Base-by-base conservation (phyloP, 2,113 vertebrate species). In the Eonycteris spelaea region DNA sequence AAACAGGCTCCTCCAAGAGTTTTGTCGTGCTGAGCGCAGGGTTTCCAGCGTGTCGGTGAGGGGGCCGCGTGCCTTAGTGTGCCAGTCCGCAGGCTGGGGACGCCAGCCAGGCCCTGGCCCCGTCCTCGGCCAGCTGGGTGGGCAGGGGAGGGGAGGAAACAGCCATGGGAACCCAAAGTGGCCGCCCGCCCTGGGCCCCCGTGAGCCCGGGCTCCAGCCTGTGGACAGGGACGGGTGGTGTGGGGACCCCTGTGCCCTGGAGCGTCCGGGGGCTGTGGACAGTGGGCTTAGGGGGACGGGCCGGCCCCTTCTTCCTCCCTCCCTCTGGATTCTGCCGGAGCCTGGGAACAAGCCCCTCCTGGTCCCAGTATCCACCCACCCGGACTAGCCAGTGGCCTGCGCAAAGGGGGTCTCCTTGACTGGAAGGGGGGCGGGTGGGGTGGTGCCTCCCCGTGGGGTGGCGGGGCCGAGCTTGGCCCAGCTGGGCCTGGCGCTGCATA, bases 361-460 rank as follows among this genome's bases (percentile, higher is more conserved):
- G 18, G 1, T 30, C 48, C 40, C 14, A 15, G 3, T 10, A 0
- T 2, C 24, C 28, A 8, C 55, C 24, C 8, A 3, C 35, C 8
- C 33, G 16, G 14, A 14, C n/a, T 40, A 38, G 65, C 43, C 3
- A 2, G 43, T 3, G 7, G 11, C 43, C 68, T 73, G 48, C 6
- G 21, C 28, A 2, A 0, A 10, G 0, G 0, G 55, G 22, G 51
- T 51, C 15, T 57, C 65, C 43, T 28, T 7, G 38, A 9, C 53
- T 13, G 5, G 70, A 15, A 63, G 3, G 5, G 0, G 0, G 68
- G 45, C 19, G 15, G 65, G 5, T 7, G 2, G 0, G 5, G 67
- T 5, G 12, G 19, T 2, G 2, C 15, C 51, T 11, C 40, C 8
- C 19, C 0, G 0, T 2, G 19, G 1, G 40, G 14, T 13, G 18